phyloP scores from a whole-genome alignment of 2,888 invertebrate genomes.

The Hesperia comma region DNA sequence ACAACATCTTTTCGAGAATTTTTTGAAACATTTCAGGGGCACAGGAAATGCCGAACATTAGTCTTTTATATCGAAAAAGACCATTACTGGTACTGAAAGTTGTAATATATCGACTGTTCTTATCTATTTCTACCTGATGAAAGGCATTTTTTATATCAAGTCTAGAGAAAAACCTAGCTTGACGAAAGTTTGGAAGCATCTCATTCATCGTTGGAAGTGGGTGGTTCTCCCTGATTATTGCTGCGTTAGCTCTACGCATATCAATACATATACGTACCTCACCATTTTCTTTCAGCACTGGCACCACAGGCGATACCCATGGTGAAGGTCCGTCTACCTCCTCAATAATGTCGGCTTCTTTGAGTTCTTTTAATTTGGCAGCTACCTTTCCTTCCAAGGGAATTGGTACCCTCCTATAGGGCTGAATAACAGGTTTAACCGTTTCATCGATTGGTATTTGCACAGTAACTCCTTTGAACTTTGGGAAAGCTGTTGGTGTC shows the following conservation, averaged over 20 bases:
- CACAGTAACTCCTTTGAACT: too few species aligned
- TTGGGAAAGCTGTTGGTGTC: too few species aligned
- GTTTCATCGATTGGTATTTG: too few species aligned
- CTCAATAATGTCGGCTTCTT: too few species aligned
- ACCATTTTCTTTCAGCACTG: too few species aligned
- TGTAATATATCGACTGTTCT: constrained; percentile 53
- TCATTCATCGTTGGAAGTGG: constrained; percentile 40
- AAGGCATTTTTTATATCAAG: constrained; percentile 54
- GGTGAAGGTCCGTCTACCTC: too few species aligned
- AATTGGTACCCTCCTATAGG: too few species aligned
- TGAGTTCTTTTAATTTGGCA: too few species aligned
- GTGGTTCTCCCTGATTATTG: constrained; percentile 45
- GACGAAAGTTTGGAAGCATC: constrained; percentile 46
- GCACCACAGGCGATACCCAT: too few species aligned
- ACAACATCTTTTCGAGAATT: constrained; percentile 57
- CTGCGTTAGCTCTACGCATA: constrained; percentile 42
- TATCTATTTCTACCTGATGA: constrained; percentile 57
- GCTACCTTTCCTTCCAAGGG: too few species aligned
- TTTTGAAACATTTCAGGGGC: too few species aligned
- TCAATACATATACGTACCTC: constrained; percentile 40
- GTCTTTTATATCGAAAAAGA: constrained; percentile 57
- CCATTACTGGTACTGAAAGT: constrained; percentile 58
- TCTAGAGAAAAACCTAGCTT: constrained; percentile 47
- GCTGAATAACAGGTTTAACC: too few species aligned
- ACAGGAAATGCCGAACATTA: constrained; percentile 61